Conservation (phyloP, 2,113 vertebrate species). For the Caretta caretta region DNA sequence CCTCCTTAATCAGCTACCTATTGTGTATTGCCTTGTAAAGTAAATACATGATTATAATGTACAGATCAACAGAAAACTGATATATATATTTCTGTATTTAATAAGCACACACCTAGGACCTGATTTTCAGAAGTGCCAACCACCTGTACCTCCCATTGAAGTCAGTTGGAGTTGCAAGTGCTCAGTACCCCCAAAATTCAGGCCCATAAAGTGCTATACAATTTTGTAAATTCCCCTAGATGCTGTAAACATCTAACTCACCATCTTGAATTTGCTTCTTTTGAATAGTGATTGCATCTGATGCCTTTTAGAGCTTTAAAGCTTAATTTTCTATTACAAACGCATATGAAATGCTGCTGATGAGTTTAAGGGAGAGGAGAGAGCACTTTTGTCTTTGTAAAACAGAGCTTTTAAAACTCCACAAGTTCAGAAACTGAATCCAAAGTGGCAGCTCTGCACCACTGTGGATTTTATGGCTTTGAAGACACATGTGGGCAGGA, state of each 20-base stretch:
- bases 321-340: background rate
- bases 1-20: too few relatives aligned
- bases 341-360: background rate
- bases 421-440: background rate
- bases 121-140: background rate
- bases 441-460: background rate
- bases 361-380: background rate
- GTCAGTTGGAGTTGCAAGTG: background rate
- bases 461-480: background rate
- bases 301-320: background rate
- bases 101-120: background rate
- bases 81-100: constrained; percentile 19
- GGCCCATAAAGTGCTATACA: background rate
- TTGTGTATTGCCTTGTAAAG: background rate
- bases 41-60: background rate
- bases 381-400: background rate
- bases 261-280: background rate
- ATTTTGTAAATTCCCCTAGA: background rate
- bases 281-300: background rate
- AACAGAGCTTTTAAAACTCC: background rate
- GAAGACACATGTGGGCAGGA: background rate
- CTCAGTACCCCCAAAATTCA: background rate
- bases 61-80: background rate
- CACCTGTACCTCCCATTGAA: background rate
- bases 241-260: background rate